These are phyloP conservation scores for Suricata suricatta DNA, from an alignment of 2,113 vertebrate species.

Conservation along the genomic window DNA sequence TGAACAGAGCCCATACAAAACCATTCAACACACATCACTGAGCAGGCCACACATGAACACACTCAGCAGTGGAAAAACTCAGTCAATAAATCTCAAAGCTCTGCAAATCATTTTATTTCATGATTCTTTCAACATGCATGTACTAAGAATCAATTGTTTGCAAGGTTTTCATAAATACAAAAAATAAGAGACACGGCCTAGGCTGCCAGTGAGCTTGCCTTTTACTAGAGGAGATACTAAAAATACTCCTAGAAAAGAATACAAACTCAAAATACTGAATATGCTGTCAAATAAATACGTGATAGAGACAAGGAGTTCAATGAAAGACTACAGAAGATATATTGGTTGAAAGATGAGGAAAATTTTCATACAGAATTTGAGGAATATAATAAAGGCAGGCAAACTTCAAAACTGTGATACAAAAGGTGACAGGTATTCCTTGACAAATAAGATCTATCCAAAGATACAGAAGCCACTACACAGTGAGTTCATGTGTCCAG, in stretches of 20 bases:
- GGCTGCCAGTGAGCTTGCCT: background rate
- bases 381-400: background rate
- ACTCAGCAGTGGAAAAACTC: background rate
- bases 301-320: background rate
- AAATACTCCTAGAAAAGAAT: background rate
- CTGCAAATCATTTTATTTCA: slow-evolving; percentile 27
- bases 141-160: background rate
- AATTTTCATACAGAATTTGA: background rate
- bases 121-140: background rate
- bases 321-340: background rate
- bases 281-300: background rate
- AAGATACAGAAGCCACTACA: background rate
- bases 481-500: background rate
- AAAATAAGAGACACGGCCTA: background rate
- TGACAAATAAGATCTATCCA: background rate
- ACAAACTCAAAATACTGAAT: background rate
- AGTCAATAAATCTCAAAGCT: background rate
- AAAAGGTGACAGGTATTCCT: background rate
- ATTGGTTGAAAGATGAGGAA: background rate
- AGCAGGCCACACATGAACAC: background rate
- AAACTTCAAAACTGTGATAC: background rate
- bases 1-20: background rate
- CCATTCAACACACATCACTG: background rate
- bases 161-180: background rate
- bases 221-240: background rate